Percentiles rank a stretch among this genome's conserved stretches.
These are phyloP conservation scores for Sinocyclocheilus rhinocerous DNA, from an alignment of 2,113 vertebrate genomes.

Conservation along the genomic window DNA sequence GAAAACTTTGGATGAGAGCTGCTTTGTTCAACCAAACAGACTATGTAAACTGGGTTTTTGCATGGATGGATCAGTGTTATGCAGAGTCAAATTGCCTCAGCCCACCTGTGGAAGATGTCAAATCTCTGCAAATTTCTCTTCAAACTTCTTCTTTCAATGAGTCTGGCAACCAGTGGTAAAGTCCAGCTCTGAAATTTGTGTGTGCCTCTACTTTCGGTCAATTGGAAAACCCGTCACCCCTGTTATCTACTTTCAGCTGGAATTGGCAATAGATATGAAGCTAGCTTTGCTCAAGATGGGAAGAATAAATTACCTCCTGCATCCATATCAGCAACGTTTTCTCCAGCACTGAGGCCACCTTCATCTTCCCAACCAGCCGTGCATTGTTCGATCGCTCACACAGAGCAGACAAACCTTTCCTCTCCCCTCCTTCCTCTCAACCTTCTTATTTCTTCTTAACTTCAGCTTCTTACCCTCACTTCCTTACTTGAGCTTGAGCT, in stretches of 20 bases:
- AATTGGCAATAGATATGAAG: slow-evolving; percentile 19
- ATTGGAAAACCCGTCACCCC: neutral
- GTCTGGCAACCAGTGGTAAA: neutral
- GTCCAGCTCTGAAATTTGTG: slow-evolving; percentile 8
- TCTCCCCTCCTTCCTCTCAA: neutral
- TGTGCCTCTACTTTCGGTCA: neutral
- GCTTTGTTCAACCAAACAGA: neutral
- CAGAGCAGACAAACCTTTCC: neutral
- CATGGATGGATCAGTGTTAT: neutral
- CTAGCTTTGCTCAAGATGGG: slow-evolving; percentile 13
- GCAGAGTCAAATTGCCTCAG: neutral
- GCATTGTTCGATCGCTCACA: slow-evolving; percentile 32
- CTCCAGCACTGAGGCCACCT: slow-evolving; percentile 25
- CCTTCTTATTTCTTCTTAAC: slow-evolving; percentile 13
- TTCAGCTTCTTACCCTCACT: slow-evolving; percentile 48
- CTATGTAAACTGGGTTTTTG: neutral
- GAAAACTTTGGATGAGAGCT: neutral
- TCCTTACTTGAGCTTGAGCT: slow-evolving; percentile 62
- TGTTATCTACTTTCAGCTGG: slow-evolving; percentile 18
- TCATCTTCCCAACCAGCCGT: slow-evolving; percentile 35
- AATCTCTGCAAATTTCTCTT: neutral
- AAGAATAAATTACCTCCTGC: slow-evolving; percentile 32
- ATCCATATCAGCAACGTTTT: slow-evolving; percentile 17
- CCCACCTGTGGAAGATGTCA: neutral
- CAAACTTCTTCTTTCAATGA: neutral